A percentile compares a stretch with the other conserved stretches of the same genome.
Evolutionary conservation across 2,888 invertebrate species (phyloP).

Genomic region (Eubasilissa splendida): DNA sequence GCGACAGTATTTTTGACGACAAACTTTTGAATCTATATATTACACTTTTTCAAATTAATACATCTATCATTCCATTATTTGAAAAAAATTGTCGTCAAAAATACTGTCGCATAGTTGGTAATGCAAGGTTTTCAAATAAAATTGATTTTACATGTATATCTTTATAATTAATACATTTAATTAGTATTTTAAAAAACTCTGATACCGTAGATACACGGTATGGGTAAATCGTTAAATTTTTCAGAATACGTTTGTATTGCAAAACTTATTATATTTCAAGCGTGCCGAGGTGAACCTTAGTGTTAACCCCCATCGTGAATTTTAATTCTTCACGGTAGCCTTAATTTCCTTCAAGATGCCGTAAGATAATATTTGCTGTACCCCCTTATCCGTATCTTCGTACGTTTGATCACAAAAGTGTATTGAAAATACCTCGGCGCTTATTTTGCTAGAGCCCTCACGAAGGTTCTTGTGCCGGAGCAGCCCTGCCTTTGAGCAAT

Average conservation of each 20-base stretch:
- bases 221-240: not conserved
- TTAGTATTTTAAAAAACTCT: not conserved
- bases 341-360: constrained; percentile 1
- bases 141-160: too few relatives aligned
- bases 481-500: constrained; percentile 14
- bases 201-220: not conserved
- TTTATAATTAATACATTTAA: too few relatives aligned
- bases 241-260: not conserved
- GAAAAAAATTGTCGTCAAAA: too few relatives aligned
- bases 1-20: too few relatives aligned
- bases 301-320: not conserved
- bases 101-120: too few relatives aligned
- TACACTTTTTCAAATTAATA: too few relatives aligned
- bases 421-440: not conserved
- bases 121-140: too few relatives aligned
- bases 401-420: not conserved
- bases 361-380: not conserved
- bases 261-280: not conserved
- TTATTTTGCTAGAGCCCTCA: too few relatives aligned
- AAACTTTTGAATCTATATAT: too few relatives aligned
- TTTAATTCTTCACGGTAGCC: not conserved
- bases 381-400: not conserved
- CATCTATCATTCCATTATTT: too few relatives aligned
- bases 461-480: not conserved
- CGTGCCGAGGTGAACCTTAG: too few relatives aligned